Base-by-base conservation (phyloP, 2,113 vertebrate genomes). In the Anarrhichthys ocellatus region DNA sequence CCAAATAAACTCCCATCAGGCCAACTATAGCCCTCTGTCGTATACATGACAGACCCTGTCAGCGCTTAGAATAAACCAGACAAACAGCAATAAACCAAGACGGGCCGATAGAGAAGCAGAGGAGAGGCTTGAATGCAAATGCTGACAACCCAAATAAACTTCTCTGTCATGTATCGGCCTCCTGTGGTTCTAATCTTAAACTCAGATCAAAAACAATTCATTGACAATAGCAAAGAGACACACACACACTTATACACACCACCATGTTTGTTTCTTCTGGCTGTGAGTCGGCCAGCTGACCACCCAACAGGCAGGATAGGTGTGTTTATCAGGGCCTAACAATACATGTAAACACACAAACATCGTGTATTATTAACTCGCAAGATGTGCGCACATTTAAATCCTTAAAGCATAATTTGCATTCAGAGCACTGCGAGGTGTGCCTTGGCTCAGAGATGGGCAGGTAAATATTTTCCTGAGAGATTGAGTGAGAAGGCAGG, bases 221-320 rank as follows among this genome's bases (percentile, higher is more conserved):
- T 52, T 79, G 72, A 88, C 87, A 92, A 87, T 80, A 90, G 73
- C 78, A 75, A 54, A 85, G 61, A 88, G 17, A 66, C 64, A 78
- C 65, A 78, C 68, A 50, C 17, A 20, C 20, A 54, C 54, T 5
- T 18, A 46, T 63, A 70, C 48, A 80, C 48, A 62, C 56, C 27
- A 2, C 24, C 4, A 9, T 81, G 83, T 90, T 93, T 92, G 84
- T 90, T 92, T 92, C 10, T 52, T 14, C 70, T 92, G 85, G 89
- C 82, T 61, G 62, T 61, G 20, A 80, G 61, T 78, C 74, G 32
- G 56, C 24, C 59, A 64, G 66, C 80, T 87, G 88, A 82, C 73
- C 84, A 80, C 89, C 78, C 40, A 81, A 34, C 9, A 62, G 22
- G 54, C 75, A 79, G 75, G 69, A 84, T 70, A 81, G 2, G 2